These are phyloP conservation scores for Danio jaintianensis DNA, from an alignment of 2,797 vertebrate genomes.

Conservation along the genomic window DNA sequence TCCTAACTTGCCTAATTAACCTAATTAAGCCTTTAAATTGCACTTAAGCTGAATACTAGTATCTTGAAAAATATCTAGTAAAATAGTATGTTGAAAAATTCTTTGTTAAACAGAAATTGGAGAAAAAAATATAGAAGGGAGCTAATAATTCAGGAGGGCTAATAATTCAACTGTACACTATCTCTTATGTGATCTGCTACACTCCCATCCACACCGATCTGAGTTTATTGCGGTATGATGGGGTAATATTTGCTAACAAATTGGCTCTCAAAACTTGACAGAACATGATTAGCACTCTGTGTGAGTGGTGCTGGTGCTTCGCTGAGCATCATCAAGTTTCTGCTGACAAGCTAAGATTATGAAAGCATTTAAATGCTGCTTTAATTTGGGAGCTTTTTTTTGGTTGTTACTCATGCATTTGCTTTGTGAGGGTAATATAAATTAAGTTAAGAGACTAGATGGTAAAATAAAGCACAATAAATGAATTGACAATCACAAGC, in stretches of 20 bases:
- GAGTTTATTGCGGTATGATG: conserved; percentile 47
- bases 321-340: conserved; percentile 50
- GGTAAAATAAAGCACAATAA: neutral
- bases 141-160: no score
- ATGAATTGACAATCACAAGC: neutral
- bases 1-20: no score
- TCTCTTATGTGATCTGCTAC: conserved; percentile 40
- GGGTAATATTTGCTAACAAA: conserved; percentile 54
- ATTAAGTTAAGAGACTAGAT: conserved; percentile 18
- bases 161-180: neutral
- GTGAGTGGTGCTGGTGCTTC: conserved; percentile 41
- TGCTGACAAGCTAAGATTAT: conserved; percentile 49
- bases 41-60: no score
- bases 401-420: conserved; percentile 10
- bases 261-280: conserved; percentile 48
- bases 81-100: no score
- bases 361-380: conserved; percentile 46
- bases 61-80: no score
- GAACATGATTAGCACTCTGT: conserved; percentile 52
- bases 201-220: conserved; percentile 32
- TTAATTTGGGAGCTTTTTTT: conserved; percentile 26
- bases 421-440: neutral
- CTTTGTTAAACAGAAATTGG: no score
- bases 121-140: no score
- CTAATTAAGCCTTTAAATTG: no score